Evolutionary conservation across 1,140 invertebrate species (phyloP).

Genomic region (Sminthurides bifidus): DNA sequence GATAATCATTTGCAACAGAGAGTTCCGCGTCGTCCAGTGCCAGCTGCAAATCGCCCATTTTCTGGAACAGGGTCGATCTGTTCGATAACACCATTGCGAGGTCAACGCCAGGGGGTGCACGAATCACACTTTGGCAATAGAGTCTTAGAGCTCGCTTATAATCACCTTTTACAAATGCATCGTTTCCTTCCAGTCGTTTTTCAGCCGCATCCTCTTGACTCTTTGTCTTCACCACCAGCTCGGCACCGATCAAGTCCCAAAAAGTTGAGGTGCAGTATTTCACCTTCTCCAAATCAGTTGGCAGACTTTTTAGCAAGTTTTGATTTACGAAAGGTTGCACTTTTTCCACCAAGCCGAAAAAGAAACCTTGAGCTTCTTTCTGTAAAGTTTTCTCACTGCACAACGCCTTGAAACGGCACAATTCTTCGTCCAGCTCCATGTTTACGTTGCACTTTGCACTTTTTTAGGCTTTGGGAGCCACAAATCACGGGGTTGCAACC

Average conservation of each 20-base stretch:
- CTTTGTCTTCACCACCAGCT: conserved; percentile 41
- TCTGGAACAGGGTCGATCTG: conserved; percentile 72
- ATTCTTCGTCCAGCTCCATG: conserved; percentile 8
- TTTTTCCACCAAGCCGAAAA: conserved; percentile 17
- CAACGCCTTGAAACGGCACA: conserved; percentile 8
- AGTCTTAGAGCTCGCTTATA: conserved; percentile 57
- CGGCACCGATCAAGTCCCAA: conserved; percentile 24
- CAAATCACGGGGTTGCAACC: too few species aligned
- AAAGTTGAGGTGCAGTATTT: conserved; percentile 4
- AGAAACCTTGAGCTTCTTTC: conserved; percentile 26
- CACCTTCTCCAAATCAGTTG: conserved; percentile 19
- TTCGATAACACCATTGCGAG: conserved; percentile 68
- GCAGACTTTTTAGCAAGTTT: conserved; percentile 8
- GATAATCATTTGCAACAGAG: conserved; percentile 57
- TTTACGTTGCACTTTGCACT: not conserved
- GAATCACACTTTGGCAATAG: conserved; percentile 20
- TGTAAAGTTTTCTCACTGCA: conserved; percentile 28
- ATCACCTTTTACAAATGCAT: conserved; percentile 59
- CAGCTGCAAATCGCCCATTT: conserved; percentile 55
- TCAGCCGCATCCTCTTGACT: conserved; percentile 47
- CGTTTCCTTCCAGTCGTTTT: conserved; percentile 63
- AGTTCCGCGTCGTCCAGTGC: conserved; percentile 57
- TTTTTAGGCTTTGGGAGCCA: too few species aligned
- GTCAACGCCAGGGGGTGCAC: conserved; percentile 37
- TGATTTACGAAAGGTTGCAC: conserved; percentile 11